A percentile compares a stretch with the other conserved stretches of the same genome.
Conservation (phyloP, 53 echinoderm and acorn worm species). For the Hippasteria phrygiana region DNA sequence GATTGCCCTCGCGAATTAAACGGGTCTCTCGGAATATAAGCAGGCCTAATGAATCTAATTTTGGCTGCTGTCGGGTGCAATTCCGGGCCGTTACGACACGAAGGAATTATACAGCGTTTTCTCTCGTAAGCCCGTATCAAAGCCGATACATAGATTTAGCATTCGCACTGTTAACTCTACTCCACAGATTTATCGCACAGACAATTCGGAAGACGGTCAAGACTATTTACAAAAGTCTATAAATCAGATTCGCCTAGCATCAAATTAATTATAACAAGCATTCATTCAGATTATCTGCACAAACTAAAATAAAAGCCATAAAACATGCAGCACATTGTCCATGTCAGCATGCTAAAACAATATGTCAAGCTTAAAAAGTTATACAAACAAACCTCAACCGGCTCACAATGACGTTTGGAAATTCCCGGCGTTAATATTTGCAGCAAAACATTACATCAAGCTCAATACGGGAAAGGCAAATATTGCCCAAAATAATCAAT, state of each 20-base stretch:
- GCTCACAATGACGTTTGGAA: neutral
- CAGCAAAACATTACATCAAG: neutral
- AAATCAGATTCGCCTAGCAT: neutral
- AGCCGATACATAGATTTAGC: slow-evolving; percentile 1
- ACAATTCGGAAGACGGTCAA: neutral
- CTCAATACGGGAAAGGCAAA: neutral
- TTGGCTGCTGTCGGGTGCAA: slow-evolving; percentile 26
- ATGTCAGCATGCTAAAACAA: no score
- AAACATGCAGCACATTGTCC: no score
- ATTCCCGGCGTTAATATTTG: neutral
- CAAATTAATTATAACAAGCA: neutral
- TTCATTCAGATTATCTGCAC: neutral
- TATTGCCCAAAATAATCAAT: neutral
- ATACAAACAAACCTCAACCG: neutral
- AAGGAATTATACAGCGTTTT: neutral
- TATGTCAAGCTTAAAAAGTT: neutral
- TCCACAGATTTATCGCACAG: neutral
- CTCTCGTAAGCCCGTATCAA: neutral
- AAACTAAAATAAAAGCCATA: neutral
- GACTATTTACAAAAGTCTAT: neutral
- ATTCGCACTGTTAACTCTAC: neutral
- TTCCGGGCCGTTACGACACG: slow-evolving; percentile 15
- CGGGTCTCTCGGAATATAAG: slow-evolving; percentile 37
- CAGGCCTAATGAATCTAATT: slow-evolving; percentile 53
- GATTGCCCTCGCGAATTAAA: slow-evolving; percentile 43